Base-by-base conservation (phyloP, 2,797 vertebrate genomes). In the Erethizon dorsatum region DNA sequence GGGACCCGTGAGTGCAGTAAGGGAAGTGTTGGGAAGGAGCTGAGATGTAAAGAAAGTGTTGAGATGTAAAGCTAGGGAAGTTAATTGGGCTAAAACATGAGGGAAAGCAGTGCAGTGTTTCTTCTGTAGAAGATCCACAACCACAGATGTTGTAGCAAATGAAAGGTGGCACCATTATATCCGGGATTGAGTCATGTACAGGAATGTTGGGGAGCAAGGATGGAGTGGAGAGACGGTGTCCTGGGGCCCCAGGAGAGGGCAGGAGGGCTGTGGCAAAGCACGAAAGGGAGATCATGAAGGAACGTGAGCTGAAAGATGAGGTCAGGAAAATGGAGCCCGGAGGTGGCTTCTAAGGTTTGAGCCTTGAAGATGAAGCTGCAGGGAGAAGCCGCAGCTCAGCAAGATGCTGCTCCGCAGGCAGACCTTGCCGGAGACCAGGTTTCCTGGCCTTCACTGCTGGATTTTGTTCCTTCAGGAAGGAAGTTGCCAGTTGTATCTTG, bases 401-500 rank as follows among this genome's bases (percentile, higher is more conserved):
- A 84, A 67, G 52, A 59, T 50, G 37, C 24, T n/a, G 47, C 73
- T 67, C 37, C 45, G 57, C 50, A 73, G 50, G 37, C 56, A 56
- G 8, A 1, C 13, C 11, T 45, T 41, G 17, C 61, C 28, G 6
- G 52, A 63, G 77, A 17, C 22, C 41, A 17, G 1, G 45, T 31
- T 45, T 31, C 12, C 17, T 28, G 15, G 22, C 65, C 6, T 65
- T 63, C 28, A 50, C 56, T 33, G 22, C 11, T 59, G 18, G 20
- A 14, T 84, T 77, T 80, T 52, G 2, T 84, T 91, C n/a, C 50
- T 52, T 88, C 10, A 22, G 50, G 52, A 84, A 54, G 18, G 73
- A 94, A 82, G 17, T 54, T 90, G 28, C 63, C 14, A 11, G 37
- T 90, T 87, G 11, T 45, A 89, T 89, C 83, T 93, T 95, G 78